Evolutionary conservation across 2,113 vertebrate genomes (phyloP), one percentile per base, ranked within the genome.

Genomic region (Festucalex cinctus): DNA sequence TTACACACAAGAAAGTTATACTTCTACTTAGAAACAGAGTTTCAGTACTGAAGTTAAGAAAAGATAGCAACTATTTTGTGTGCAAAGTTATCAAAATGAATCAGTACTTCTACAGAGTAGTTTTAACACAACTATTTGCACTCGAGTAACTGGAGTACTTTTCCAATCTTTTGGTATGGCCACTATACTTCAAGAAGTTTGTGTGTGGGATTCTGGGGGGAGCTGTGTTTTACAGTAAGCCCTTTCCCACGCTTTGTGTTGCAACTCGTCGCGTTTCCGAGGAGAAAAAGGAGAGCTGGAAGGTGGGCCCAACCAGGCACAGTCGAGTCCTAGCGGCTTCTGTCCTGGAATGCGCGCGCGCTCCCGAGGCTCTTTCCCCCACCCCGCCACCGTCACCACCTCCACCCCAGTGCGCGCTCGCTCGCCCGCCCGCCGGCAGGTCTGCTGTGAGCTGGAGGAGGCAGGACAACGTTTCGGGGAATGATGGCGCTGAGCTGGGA

Each of bases 321-420:
- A 43, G 37, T 43, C 13, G 36, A 61, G 79, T 79, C 69, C 24
- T 67, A 49, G 84, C 70, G 87, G 85, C 88, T 79, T 83, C 75
- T 79, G 83, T 75, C 75, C 79, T 81, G 91, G 91, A 92, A 93
- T 93, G 92, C 89, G 79, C 1, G 89, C 89, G 84, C 90, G 88
- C 81, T 49, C 79, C 66, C 83, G 84, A 43, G 26, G 48, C 66
- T 36, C 76, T 75, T 69, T 74, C 67, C 68, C 59, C 65, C 65
- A 60, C 77, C 79, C 43, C 16, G 43, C 16, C 43, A 5, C 16
- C 43, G 43, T 19, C 43, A 19, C 43, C 43, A 19, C 16, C 43
- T 16, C 17, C 43, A 46, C 76, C 82, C 76, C 81, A 44, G 60
- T 66, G 46, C 60, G 53, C 19, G 57, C 51, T 70, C 56, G 82